Conservation (phyloP, 2,888 invertebrate genomes). For the Pristionchus mayeri region DNA sequence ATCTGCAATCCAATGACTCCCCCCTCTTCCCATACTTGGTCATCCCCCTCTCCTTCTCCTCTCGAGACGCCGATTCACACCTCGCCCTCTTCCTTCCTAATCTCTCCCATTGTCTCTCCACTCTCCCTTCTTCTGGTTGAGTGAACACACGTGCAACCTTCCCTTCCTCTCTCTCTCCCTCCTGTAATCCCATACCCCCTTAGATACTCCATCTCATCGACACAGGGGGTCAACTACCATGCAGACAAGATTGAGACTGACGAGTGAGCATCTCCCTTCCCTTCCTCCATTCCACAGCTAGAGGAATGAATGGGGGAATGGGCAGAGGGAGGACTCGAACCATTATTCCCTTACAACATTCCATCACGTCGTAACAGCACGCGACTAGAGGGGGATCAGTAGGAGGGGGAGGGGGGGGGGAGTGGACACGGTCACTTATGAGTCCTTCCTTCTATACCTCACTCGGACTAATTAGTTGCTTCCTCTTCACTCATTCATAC, state of each 20-base stretch:
- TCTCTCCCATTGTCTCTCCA: conserved; percentile 28
- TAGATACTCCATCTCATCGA: conserved; percentile 27
- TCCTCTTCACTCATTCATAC: conserved; percentile 37
- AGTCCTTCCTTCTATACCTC: conserved; percentile 15
- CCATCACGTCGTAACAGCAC: conserved; percentile 14
- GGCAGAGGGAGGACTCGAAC: background rate
- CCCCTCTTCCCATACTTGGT: conserved; percentile 14
- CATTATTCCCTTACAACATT: conserved; percentile 28
- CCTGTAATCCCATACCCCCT: conserved; percentile 33
- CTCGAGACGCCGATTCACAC: conserved; percentile 5
- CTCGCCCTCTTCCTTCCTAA: conserved; percentile 6
- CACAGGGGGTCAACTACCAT: conserved; percentile 2
- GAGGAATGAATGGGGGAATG: background rate
- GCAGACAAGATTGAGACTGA: no score
- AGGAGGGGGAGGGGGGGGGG: background rate
- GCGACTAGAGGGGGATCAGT: background rate
- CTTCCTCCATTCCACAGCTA: background rate
- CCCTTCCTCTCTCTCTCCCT: conserved; percentile 8
- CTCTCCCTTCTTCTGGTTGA: conserved; percentile 24
- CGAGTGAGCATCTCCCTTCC: background rate
- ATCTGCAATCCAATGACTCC: conserved; percentile 53
- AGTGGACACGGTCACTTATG: background rate
- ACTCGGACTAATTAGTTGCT: background rate
- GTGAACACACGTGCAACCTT: conserved; percentile 41
- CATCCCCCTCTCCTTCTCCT: conserved; percentile 26